Evolutionary conservation across 2,888 invertebrate species (phyloP).

Genomic region (Drosophila sordidula): DNA sequence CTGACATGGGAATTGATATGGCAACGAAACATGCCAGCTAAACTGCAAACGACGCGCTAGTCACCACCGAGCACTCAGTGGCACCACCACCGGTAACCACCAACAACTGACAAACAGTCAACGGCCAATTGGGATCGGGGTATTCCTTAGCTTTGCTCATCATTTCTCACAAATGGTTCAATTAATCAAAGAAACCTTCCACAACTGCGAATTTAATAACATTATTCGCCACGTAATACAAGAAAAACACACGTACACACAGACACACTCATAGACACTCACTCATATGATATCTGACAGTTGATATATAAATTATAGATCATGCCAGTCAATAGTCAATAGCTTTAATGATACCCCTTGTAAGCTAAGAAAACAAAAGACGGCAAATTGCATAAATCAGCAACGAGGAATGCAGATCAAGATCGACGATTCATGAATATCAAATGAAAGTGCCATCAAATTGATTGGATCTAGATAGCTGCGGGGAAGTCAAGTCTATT

Average conservation of each 20-base stretch:
- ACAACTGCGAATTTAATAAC: conserved; percentile 74
- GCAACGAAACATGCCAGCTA: conserved; percentile 63
- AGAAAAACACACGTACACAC: conserved; percentile 11
- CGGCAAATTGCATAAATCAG: conserved; percentile 54
- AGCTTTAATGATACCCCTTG: conserved; percentile 50
- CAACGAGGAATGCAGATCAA: conserved; percentile 48
- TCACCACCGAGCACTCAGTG: conserved; percentile 18
- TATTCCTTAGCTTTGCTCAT: conserved; percentile 60
- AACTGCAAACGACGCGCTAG: conserved; percentile 42
- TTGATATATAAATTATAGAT: conserved; percentile 75
- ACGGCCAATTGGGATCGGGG: conserved; percentile 52
- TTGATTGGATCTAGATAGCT: not conserved
- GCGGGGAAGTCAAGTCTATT: not conserved
- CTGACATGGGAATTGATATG: conserved; percentile 78
- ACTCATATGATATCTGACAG: conserved; percentile 27
- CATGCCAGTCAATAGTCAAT: conserved; percentile 71
- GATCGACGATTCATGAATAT: conserved; percentile 48
- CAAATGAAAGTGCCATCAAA: conserved; percentile 3
- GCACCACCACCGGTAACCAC: conserved; percentile 2
- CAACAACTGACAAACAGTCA: conserved; percentile 38
- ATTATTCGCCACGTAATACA: conserved; percentile 53
- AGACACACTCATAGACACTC: conserved; percentile 1
- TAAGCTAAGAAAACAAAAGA: conserved; percentile 43
- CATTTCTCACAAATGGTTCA: conserved; percentile 74
- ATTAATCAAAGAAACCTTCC: conserved; percentile 68